phyloP scores from a whole-genome alignment of 2,113 vertebrate genomes.

The Lycaon pictus region DNA sequence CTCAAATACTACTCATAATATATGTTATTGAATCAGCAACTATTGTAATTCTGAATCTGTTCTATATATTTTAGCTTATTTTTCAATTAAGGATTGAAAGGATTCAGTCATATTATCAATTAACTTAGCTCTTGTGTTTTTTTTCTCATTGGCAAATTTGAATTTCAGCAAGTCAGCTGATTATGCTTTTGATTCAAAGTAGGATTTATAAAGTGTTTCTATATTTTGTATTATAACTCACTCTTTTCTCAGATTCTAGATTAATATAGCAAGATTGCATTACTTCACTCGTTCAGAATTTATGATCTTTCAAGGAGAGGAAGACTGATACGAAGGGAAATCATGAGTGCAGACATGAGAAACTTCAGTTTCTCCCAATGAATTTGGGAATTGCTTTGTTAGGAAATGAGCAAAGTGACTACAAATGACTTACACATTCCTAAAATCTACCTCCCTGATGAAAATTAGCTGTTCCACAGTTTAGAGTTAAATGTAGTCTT shows the following conservation, averaged over 20 bases:
- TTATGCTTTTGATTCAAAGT: slow-evolving; percentile 47
- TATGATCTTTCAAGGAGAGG: not conserved
- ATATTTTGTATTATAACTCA: not conserved
- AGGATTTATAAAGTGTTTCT: not conserved
- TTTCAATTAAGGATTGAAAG: slow-evolving; percentile 18
- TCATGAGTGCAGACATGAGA: not conserved
- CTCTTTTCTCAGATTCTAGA: not conserved
- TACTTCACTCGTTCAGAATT: not conserved
- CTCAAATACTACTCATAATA: slow-evolving; percentile 5
- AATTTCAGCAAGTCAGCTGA: not conserved
- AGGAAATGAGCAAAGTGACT: not conserved
- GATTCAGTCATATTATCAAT: not conserved
- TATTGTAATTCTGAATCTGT: slow-evolving; percentile 25
- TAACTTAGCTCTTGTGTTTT: not conserved
- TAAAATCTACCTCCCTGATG: not conserved
- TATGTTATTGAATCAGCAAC: not conserved
- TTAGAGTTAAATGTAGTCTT: not conserved
- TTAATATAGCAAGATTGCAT: not conserved
- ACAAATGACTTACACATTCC: not conserved
- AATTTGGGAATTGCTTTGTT: not conserved
- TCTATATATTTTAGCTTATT: slow-evolving; percentile 38
- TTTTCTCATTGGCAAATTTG: not conserved
- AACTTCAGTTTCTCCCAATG: not conserved
- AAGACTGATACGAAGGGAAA: not conserved
- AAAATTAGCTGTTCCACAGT: not conserved